phyloP scores from a whole-genome alignment of 2,888 invertebrate genomes.

The Drosophila macrospina region DNA sequence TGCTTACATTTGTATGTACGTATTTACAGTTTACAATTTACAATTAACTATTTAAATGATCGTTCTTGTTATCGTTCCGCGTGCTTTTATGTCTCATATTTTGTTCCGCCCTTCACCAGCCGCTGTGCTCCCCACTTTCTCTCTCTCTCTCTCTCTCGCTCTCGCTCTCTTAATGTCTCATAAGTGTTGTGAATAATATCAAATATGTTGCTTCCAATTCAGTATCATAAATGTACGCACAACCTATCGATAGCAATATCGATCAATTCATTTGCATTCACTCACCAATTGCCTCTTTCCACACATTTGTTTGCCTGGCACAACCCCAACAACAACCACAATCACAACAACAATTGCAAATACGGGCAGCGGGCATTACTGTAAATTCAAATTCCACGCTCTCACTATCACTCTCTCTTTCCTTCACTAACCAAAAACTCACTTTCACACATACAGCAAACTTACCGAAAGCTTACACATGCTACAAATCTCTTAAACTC shows the following conservation, averaged over 20 bases:
- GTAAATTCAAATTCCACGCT: conserved; percentile 13
- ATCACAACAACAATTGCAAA: conserved; percentile 7
- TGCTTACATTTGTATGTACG: conserved; percentile 24
- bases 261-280: conserved; percentile 20
- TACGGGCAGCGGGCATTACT: conserved; percentile 38
- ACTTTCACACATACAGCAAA: conserved; percentile 15
- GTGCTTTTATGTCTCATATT: conserved; percentile 30
- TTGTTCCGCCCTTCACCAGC: conserved; percentile 29
- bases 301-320: conserved; percentile 39
- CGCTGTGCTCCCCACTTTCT: conserved; percentile 26
- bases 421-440: conserved; percentile 1
- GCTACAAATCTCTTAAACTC: background rate
- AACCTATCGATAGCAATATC: conserved; percentile 10
- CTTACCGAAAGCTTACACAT: conserved; percentile 4
- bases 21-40: conserved; percentile 24
- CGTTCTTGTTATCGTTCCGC: conserved; percentile 50
- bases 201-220: conserved; percentile 42
- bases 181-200: conserved; percentile 45
- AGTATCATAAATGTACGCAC: conserved; percentile 20
- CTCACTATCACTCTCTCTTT: conserved; percentile 1
- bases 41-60: conserved; percentile 14
- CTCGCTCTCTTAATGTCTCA: conserved; percentile 25
- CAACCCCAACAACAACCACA: conserved; percentile 11
- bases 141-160: conserved; percentile 20
- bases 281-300: background rate